Conservation (phyloP, 2,888 invertebrate genomes). For the Notodonta dromedarius region DNA sequence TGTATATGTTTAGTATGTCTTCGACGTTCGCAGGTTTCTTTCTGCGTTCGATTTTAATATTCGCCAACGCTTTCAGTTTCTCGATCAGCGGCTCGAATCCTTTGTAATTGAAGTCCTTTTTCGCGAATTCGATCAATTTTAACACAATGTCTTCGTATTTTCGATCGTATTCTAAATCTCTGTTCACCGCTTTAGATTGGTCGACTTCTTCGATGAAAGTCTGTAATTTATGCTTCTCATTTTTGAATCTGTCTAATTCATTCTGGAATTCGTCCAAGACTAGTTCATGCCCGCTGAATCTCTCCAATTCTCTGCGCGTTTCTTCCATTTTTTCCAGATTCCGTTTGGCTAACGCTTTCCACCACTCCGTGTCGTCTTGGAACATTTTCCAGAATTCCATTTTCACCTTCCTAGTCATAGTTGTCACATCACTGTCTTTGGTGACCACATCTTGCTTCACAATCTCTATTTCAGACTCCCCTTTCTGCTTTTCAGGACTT, state of each 20-base stretch:
- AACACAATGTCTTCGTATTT: constrained; percentile 79
- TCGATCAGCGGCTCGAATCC: constrained; percentile 80
- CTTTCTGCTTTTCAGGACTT: constrained; percentile 60
- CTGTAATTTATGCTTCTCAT: constrained; percentile 67
- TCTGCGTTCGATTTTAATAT: constrained; percentile 65
- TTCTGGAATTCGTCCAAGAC: constrained; percentile 69
- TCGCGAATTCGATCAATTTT: constrained; percentile 76
- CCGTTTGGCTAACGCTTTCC: constrained; percentile 76
- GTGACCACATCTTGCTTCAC: constrained; percentile 50
- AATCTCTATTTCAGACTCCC: constrained; percentile 52
- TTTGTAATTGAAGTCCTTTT: constrained; percentile 76
- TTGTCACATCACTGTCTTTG: constrained; percentile 37
- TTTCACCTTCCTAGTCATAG: constrained; percentile 53
- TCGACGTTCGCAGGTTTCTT: constrained; percentile 66
- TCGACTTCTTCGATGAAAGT: constrained; percentile 76
- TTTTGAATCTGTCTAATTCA: constrained; percentile 65
- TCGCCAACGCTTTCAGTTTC: constrained; percentile 67
- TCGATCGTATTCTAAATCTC: constrained; percentile 72
- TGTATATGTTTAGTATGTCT: constrained; percentile 73
- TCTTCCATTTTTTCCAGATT: constrained; percentile 79
- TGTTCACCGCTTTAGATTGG: constrained; percentile 67
- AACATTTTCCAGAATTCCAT: constrained; percentile 76
- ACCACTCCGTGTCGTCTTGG: constrained; percentile 78
- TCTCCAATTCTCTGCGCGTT: constrained; percentile 70
- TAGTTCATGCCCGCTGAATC: constrained; percentile 76